Base-by-base conservation (phyloP, 2,797 vertebrate species). In the Enteromius trimaculatus region DNA sequence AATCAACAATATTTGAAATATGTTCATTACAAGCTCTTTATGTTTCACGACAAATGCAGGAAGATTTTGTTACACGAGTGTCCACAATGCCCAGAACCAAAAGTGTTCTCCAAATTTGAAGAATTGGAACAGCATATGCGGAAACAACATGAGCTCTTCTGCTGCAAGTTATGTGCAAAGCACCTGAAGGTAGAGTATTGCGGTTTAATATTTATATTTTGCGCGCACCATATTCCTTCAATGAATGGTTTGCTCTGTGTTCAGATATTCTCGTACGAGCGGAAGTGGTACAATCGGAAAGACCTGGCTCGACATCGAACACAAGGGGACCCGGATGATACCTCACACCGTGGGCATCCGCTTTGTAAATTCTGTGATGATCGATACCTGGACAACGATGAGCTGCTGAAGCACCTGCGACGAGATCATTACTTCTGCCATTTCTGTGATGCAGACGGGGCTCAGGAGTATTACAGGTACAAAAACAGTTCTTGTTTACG, bases 351-450 rank as follows among this genome's bases (percentile, higher is more conserved):
- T 0, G 98, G 98, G 7, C 98, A 99, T 84, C 98, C 98, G 0
- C 96, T 99, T 17, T 99, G 98, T 89, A 99, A 99, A 91, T 99
- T 99, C 90, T 99, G 98, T 0, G 98, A 99, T 0, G 97, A 99
- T 87, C 96, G 98, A 1, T 99, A 99, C 88, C 92, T 99, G 42
- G 98, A 99, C 87, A 99, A 99, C 0, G 98, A 99, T 0, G 98
- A 99, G 91, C 91, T 99, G 55, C 94, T 99, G 4, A 99, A 99
- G 68, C 98, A 99, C 90, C 90, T 99, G 79, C 92, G 98, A 0
- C 95, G 97, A 23, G 97, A 99, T 88, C 98, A 99, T 91, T 99
- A 97, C 86, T 99, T 98, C 91, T 99, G 98, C 88, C 98, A 99
- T 89, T 99, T 99, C 90, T 99, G 98, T 53, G 98, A 99, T 14